These are phyloP conservation scores for Ibidorhyncha struthersii DNA, from an alignment of 2,113 vertebrate genomes.

Conservation along the genomic window DNA sequence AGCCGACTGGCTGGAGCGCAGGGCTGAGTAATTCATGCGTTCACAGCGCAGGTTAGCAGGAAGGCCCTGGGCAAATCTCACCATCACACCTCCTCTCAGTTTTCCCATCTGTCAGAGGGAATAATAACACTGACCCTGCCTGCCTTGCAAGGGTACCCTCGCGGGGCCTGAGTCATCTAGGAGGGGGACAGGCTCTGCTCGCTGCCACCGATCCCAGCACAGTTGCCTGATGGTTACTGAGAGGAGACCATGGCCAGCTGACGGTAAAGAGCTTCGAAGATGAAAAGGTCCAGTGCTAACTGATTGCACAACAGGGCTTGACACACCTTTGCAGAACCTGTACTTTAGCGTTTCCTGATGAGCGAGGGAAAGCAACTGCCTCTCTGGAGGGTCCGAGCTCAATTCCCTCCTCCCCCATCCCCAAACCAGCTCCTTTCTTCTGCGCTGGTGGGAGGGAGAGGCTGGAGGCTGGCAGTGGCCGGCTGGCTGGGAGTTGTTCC, in stretches of 20 bases:
- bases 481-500: neutral
- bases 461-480: neutral
- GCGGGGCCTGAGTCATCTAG: neutral
- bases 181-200: neutral
- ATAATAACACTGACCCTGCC: neutral
- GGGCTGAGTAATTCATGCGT: neutral
- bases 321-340: neutral
- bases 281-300: neutral
- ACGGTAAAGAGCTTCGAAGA: neutral
- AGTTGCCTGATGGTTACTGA: neutral
- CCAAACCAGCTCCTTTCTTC: neutral
- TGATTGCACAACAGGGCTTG: neutral
- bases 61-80: neutral
- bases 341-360: neutral
- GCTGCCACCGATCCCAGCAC: neutral
- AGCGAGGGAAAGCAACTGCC: neutral
- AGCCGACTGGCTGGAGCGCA: neutral
- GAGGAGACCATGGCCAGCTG: neutral
- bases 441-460: neutral
- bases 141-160: neutral
- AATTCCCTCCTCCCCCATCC: neutral
- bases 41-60: neutral
- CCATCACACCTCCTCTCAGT: neutral
- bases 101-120: neutral
- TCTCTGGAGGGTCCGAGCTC: neutral